These are phyloP conservation scores for Chloroceryle amazona DNA, from an alignment of 2,797 vertebrate species.

Conservation along the genomic window DNA sequence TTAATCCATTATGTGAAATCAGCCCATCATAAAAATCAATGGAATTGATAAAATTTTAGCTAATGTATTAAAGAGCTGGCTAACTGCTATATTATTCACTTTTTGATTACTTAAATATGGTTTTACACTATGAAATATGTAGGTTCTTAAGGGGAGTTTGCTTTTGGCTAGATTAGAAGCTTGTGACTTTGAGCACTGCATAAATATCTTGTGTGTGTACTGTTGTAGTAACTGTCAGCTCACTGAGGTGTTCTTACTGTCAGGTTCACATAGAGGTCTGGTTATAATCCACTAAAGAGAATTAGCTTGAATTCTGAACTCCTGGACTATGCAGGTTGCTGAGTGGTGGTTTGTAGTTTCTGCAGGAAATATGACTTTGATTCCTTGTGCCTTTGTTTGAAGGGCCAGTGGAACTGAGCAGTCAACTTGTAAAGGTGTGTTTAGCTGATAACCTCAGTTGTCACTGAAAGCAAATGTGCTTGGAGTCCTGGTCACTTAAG, in stretches of 20 bases:
- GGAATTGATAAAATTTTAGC: conserved; percentile 61
- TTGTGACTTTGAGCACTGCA: conserved; percentile 1
- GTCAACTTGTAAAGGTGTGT: not conserved
- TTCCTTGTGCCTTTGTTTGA: not conserved
- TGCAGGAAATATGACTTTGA: not conserved
- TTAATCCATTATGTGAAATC: conserved; percentile 62
- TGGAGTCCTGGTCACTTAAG: not conserved
- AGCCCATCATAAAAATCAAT: conserved; percentile 63
- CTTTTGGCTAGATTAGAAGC: not conserved
- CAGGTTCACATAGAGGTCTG: not conserved
- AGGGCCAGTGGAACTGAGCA: not conserved
- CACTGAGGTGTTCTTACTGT: not conserved
- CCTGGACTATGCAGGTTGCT: not conserved
- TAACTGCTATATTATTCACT: conserved; percentile 66
- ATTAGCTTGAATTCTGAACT: not conserved
- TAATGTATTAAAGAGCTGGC: conserved; percentile 63
- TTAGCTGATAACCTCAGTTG: not conserved
- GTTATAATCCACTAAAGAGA: not conserved
- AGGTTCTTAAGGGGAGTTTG: conserved; percentile 13
- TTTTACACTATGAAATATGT: conserved; percentile 27
- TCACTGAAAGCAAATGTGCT: not conserved
- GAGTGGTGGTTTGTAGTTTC: not conserved
- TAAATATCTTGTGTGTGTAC: not conserved
- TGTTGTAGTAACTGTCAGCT: not conserved
- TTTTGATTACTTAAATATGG: conserved; percentile 49